Evolutionary conservation across 1,140 invertebrate species (phyloP), one percentile per base, ranked within the genome.

Genomic region (Diorhabda carinulata): DNA sequence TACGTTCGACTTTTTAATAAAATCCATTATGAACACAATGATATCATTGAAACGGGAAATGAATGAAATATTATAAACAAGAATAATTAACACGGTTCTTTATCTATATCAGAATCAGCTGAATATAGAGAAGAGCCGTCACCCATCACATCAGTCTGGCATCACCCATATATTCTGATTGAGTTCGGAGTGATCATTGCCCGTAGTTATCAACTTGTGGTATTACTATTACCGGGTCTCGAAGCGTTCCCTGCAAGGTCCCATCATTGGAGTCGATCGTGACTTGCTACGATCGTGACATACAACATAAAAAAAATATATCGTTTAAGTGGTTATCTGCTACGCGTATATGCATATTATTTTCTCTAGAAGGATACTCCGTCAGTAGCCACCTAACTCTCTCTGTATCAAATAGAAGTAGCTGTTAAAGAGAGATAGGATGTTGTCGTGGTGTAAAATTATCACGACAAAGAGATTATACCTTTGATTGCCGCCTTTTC

Each of bases 201-300:
- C 71, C 59, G 60, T 62, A 71, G 68, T 73, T 73, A 75, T 75
- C 72, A 75, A 64, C 72, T 72, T 75, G 72, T 73, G 74, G 61
- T 73, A 75, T 73, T 75, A 72, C 74, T 73, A 75, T 73, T 75
- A 72, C 74, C 70, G 70, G 67, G 72, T 76, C 71, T 73, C 70
- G 67, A 73, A 72, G 70, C 74, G 74, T 76, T 74, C 67, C 74
- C 72, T 73, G 64, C 69, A 66, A 71, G 70, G 73, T 75, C 71
- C 63, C 74, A 74, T 76, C 74, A 71, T 70, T 70, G 72, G 61
- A 72, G 70, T 40, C 72, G 73, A 72, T 78, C 77, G 77, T 78
- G 77, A 78, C 77, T 76, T 61, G 73, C 69, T 70, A 68, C 64
- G 73, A 75, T 78, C 77, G 76, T 78, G 77, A 78, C 77, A 77